These are phyloP conservation scores for Amorpha juglandis DNA, from an alignment of 2,888 invertebrate species.

Conservation along the genomic window DNA sequence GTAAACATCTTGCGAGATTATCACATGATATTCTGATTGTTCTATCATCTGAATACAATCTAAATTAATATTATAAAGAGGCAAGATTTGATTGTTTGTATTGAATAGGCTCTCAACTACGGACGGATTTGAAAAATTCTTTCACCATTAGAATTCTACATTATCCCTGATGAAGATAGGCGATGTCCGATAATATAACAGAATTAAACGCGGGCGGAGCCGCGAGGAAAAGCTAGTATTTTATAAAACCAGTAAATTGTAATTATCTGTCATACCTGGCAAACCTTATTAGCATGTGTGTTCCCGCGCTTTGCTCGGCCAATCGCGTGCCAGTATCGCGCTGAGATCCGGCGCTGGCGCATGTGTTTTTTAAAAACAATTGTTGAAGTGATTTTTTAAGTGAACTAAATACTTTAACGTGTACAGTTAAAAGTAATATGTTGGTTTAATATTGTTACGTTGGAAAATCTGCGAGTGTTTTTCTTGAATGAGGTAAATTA, in stretches of 20 bases:
- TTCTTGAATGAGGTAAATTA: conserved; percentile 8
- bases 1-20: no score
- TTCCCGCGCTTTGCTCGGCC: conserved; percentile 67
- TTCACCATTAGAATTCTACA: no score
- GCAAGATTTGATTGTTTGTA: no score
- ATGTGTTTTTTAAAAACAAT: conserved; percentile 49
- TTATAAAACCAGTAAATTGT: neutral
- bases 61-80: neutral
- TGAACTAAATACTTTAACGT: conserved; percentile 22
- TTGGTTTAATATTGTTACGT: conserved; percentile 8
- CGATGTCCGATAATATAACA: no score
- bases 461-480: neutral
- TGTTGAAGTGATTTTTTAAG: conserved; percentile 1
- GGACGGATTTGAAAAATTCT: no score
- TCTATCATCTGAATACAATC: no score
- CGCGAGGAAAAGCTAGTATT: no score
- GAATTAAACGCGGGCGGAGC: no score
- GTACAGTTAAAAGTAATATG: neutral
- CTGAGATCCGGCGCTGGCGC: conserved; percentile 56
- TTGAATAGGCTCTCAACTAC: no score
- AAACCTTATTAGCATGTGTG: conserved; percentile 50
- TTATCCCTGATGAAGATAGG: no score
- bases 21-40: no score
- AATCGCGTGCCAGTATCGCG: conserved; percentile 69
- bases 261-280: neutral